Conservation (phyloP, 2,797 vertebrate species). For the Rhynchonycteris naso region DNA sequence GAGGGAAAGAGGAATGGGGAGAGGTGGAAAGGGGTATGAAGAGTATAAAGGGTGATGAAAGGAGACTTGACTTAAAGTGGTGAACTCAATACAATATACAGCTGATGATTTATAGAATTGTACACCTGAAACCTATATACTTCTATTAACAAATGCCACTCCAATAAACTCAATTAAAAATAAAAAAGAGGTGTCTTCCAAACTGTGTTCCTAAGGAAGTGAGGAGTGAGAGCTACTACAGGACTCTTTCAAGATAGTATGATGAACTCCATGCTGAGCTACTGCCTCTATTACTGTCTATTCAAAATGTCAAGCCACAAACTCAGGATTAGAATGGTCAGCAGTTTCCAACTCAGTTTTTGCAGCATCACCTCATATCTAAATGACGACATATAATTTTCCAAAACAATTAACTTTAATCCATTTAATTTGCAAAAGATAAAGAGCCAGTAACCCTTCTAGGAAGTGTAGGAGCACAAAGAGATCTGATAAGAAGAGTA, state of each 20-base stretch:
- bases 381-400: neutral
- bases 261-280: neutral
- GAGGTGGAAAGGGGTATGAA: no score
- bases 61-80: no score
- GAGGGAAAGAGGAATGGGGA: no score
- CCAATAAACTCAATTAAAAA: no score
- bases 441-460: constrained; percentile 2
- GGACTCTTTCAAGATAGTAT: neutral
- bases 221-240: neutral
- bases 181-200: neutral
- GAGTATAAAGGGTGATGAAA: no score
- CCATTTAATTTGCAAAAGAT: constrained; percentile 8
- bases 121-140: no score
- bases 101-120: no score
- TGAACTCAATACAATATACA: no score
- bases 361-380: neutral
- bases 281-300: neutral
- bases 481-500: neutral
- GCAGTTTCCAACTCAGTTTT: neutral
- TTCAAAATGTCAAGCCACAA: constrained; percentile 14
- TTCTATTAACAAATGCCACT: no score
- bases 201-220: neutral
- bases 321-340: neutral
- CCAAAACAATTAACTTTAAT: constrained; percentile 20
- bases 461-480: neutral